Base-by-base conservation (phyloP, 64 coral and sea anemone genomes). In the Trachythela sp. region DNA sequence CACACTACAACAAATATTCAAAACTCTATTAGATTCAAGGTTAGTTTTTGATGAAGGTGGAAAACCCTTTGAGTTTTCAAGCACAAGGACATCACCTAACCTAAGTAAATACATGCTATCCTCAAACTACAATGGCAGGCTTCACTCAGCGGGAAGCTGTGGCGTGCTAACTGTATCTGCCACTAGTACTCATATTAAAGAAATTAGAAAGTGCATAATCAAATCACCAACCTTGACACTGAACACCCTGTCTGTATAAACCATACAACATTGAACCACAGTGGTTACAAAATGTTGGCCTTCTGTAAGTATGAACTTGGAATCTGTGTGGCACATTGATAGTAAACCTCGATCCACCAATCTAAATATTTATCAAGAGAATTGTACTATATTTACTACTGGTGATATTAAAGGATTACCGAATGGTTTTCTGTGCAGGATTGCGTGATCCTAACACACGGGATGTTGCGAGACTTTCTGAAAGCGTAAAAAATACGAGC, bases 181-280 rank as follows among this genome's bases (percentile, higher is more conserved):
- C 26, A n/a, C 2, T 26, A 15, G 49, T 11, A 52, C 22, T 1
- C 9, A 52, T 11, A 52, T 52, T 20, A 15, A 52, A 11, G 13
- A 20, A 15, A 52, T 52, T 1, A 11, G 1, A 52, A 52, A 1
- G 13, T 52, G 8, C 22, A 52, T 52, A 52, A 52, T 52, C 49
- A 24, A 64, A 64, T 5, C 4, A 87, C 90, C 54, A 40, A 99
- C 96, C 93, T 91, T 86, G 86, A 87, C 96, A 99, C 34, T 99
- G 93, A 52, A 99, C 90, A 18, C 96, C 96, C 60, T 99, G 96
- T 76, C 91, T 77, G 18, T 93, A 41, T 10, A 99, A 36, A 4
- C 96, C 96, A 93, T 99, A 99, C 15, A 99, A 83, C 58, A 99
- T 84, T 10, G 96, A 99, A 2, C 96, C 96, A 92, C 96, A 99